A percentile compares a stretch with the other conserved stretches of the same genome.
These are phyloP conservation scores for Aspidiotus destructor DNA, from an alignment of 2,888 invertebrate genomes.

Conservation along the genomic window DNA sequence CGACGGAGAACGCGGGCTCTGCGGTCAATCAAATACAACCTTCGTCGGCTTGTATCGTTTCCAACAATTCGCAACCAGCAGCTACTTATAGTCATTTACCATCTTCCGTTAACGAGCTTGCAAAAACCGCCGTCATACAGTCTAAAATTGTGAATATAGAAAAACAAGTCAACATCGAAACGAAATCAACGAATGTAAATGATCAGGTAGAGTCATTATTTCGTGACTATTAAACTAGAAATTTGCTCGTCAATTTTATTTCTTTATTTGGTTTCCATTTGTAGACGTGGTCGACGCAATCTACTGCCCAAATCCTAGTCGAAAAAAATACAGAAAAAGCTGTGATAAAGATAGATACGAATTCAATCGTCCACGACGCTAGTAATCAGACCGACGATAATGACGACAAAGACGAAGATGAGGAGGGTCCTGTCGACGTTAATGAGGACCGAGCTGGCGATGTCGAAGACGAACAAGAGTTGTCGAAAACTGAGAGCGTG, in stretches of 20 bases:
- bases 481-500: not conserved
- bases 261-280: not conserved
- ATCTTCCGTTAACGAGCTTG: too few species aligned
- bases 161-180: not conserved
- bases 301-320: not conserved
- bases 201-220: not conserved
- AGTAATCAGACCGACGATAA: constrained; percentile 29
- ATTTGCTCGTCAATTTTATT: not conserved
- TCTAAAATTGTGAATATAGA: too few species aligned
- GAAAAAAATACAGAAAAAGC: not conserved
- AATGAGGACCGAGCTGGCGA: not conserved
- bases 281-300: not conserved
- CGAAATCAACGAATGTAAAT: not conserved
- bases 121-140: too few species aligned
- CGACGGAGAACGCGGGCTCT: not conserved
- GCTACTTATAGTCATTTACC: too few species aligned
- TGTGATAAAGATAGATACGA: constrained; percentile 13
- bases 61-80: not conserved
- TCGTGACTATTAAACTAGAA: not conserved
- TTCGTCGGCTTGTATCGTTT: constrained; percentile 1
- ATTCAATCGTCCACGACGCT: constrained; percentile 25
- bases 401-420: constrained; percentile 4
- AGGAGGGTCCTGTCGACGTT: not conserved
- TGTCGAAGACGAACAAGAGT: not conserved
- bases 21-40: constrained; percentile 4